Evolutionary conservation across 2,797 vertebrate genomes (phyloP), one percentile per base, ranked within the genome.

Genomic region (Sebastes itinus): DNA sequence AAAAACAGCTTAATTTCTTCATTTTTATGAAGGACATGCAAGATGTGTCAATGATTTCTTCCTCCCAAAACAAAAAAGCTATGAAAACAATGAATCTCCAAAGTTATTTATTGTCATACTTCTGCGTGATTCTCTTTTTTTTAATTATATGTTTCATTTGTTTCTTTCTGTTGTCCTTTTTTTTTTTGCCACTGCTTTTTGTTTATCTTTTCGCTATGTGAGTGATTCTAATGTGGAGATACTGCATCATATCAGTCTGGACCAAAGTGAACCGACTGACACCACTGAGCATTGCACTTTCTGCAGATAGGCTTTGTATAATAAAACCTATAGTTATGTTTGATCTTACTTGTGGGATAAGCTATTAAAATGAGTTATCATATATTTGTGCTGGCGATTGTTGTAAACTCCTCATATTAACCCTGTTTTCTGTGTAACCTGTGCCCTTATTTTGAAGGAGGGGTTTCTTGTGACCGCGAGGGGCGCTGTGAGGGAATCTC

Each of bases 401-500:
- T 23, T 35, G 28, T 30, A 30, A 30, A 22, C 42, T 18, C 13
- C 14, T 72, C 13, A 9, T 14, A 42, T n/a, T 30, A 42, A 42
- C 49, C 25, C 8, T n/a, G 7, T 33, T 8, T 35, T 68, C 8
- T 20, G 8, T 59, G 6, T 32, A 3, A 42, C 28, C 20, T 0
- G 14, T 38, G 12, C 12, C 2, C n/a, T 65, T 55, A 32, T 10
- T 54, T 46, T 59, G 11, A 60, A 58, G 5, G 1, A 9, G 14
- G 9, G 3, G 1, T 7, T 11, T 52, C 22, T 22, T 33, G 0
- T 16, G 2, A 38, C 1, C 88, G 23, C 76, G 78, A 63, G 91
- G 7, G 88, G 87, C 92, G 84, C 88, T 93, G 87, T 42, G 35
- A 42, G 46, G 20, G 0, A 35, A 38, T 1, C 1, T 4, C 3